Percentiles rank a stretch among this genome's conserved stretches.
phyloP scores from a whole-genome alignment of 2,888 invertebrate species.

The Dynastes hyllus region DNA sequence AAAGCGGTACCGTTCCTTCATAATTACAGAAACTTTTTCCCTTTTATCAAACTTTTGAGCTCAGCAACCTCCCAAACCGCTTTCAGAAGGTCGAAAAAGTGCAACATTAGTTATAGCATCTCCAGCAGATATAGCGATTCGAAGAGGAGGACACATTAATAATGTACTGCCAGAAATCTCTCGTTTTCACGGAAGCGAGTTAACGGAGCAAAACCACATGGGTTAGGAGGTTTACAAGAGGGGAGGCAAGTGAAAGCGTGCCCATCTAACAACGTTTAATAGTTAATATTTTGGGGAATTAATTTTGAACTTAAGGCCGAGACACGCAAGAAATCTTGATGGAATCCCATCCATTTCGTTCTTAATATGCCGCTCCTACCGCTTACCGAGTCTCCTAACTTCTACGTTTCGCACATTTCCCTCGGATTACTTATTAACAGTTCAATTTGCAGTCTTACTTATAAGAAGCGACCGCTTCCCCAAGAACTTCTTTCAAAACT shows the following conservation, averaged over 20 bases:
- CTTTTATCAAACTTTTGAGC: no score
- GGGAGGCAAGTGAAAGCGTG: conserved; percentile 47
- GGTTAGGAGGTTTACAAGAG: conserved; percentile 37
- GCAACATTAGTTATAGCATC: no score
- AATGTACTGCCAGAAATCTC: conserved; percentile 58
- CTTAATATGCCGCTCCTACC: conserved; percentile 41
- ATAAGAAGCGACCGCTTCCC: conserved; percentile 45
- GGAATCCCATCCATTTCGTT: conserved; percentile 50
- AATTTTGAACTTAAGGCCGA: conserved; percentile 52
- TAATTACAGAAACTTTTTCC: no score
- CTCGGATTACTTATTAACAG: conserved; percentile 51
- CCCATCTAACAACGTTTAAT: conserved; percentile 58
- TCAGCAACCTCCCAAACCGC: no score
- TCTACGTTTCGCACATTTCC: conserved; percentile 45
- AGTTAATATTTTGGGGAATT: conserved; percentile 55
- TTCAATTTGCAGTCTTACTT: conserved; percentile 50
- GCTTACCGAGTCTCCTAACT: conserved; percentile 27
- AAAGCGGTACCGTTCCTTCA: no score
- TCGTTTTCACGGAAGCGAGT: conserved; percentile 60
- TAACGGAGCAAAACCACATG: conserved; percentile 58
- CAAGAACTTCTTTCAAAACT: conserved; percentile 38
- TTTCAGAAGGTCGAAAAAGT: no score
- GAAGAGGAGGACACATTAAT: conserved; percentile 56
- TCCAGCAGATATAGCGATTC: conserved; percentile 4
- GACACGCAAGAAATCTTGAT: conserved; percentile 53